A percentile compares a stretch with the other conserved stretches of the same genome.
phyloP scores from a whole-genome alignment of 2,888 invertebrate species.

The Caenorhabditis auriculariae region DNA sequence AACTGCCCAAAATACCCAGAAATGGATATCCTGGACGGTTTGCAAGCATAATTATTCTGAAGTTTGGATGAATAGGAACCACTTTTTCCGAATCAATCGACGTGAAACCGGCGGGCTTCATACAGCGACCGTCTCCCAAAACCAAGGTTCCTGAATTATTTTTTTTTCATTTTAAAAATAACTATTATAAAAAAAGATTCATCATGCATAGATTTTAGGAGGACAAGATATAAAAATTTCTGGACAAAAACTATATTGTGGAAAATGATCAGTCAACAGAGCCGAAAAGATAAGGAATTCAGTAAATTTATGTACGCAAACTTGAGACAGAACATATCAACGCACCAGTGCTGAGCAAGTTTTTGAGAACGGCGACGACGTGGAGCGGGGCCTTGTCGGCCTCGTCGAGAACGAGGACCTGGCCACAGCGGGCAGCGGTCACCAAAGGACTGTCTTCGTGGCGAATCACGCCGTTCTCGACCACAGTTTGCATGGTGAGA shows the following conservation, averaged over 20 bases:
- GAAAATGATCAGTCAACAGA: too few relatives aligned
- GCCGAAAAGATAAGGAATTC: too few relatives aligned
- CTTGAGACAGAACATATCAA: neutral
- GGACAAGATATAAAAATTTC: too few relatives aligned
- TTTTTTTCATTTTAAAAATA: too few relatives aligned
- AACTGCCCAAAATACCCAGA: constrained; percentile 71
- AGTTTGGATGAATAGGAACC: constrained; percentile 85
- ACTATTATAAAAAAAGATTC: too few relatives aligned
- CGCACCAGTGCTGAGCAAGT: constrained; percentile 83
- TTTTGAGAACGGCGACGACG: constrained; percentile 92
- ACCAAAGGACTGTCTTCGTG: constrained; percentile 94
- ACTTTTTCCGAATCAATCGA: constrained; percentile 22
- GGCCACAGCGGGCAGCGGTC: constrained; percentile 82
- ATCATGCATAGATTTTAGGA: too few relatives aligned
- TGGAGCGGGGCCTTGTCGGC: constrained; percentile 97
- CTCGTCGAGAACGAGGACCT: constrained; percentile 90
- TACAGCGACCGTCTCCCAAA: constrained; percentile 86
- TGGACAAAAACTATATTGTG: too few relatives aligned
- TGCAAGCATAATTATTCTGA: constrained; percentile 88
- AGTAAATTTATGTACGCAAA: neutral
- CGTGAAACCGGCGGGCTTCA: constrained; percentile 69
- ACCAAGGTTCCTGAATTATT: constrained; percentile 73
- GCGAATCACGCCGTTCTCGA: constrained; percentile 82
- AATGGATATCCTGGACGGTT: constrained; percentile 97
- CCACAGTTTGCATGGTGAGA: constrained; percentile 84